These are phyloP conservation scores for Halictus quadricinctus DNA, from an alignment of 2,888 invertebrate genomes.

Conservation along the genomic window DNA sequence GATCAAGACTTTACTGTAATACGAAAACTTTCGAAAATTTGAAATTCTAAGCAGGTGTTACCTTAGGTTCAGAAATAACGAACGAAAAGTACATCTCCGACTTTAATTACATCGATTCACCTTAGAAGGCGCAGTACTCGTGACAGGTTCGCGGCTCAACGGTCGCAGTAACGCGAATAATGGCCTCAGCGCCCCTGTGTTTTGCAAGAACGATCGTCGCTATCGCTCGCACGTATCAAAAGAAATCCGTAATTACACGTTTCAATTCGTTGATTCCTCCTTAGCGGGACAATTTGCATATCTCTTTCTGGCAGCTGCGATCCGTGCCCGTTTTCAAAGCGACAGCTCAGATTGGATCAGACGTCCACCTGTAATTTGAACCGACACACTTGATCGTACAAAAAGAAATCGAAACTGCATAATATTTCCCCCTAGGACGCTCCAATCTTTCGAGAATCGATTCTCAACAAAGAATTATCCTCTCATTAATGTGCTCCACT, in stretches of 20 bases:
- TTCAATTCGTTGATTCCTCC: slow-evolving; percentile 24
- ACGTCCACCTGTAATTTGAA: background rate
- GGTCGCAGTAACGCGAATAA: no score
- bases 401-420: background rate
- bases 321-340: background rate
- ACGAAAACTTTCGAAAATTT: no score
- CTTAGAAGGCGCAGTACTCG: background rate
- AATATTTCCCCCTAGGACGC: background rate
- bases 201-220: slow-evolving; percentile 20
- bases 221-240: slow-evolving; percentile 17
- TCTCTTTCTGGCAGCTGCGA: background rate
- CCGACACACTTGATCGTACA: background rate
- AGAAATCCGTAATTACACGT: slow-evolving; percentile 40
- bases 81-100: background rate
- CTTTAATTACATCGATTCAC: slow-evolving; percentile 16
- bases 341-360: slow-evolving; percentile 9
- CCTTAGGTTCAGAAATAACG: background rate
- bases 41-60: no score
- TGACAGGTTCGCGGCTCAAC: no score
- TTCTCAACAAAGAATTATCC: no score
- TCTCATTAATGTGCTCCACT: no score
- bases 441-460: no score
- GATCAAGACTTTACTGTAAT: no score
- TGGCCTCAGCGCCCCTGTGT: background rate
- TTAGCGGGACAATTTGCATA: slow-evolving; percentile 28